phyloP scores from a whole-genome alignment of 1,140 invertebrate genomes.

The Rhynchophorus ferrugineus region DNA sequence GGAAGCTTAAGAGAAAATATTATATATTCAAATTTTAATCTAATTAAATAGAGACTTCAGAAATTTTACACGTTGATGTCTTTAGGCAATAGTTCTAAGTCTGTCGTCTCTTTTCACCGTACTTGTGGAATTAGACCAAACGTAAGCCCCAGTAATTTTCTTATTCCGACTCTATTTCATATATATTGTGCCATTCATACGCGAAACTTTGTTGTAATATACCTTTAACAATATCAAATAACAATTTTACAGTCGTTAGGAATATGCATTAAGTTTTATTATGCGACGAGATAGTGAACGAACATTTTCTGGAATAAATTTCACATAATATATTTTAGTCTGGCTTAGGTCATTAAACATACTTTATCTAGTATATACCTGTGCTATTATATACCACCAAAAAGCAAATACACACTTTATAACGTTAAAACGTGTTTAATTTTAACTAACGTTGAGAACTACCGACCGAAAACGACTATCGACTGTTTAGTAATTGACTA shows the following conservation, averaged over 20 bases:
- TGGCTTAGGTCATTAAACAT: too few relatives aligned
- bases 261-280: constrained; percentile 16
- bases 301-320: constrained; percentile 10
- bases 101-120: constrained; percentile 6
- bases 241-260: constrained; percentile 15
- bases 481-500: too few relatives aligned
- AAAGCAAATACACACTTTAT: too few relatives aligned
- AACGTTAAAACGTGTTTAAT: too few relatives aligned
- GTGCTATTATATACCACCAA: too few relatives aligned
- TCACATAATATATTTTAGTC: constrained; percentile 8
- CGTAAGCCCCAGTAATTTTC: constrained; percentile 6
- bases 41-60: constrained; percentile 17
- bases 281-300: constrained; percentile 6
- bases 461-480: too few relatives aligned
- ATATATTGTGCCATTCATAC: constrained; percentile 11
- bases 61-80: constrained; percentile 12
- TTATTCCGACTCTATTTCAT: constrained; percentile 3
- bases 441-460: too few relatives aligned
- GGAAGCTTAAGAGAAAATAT: constrained; percentile 12
- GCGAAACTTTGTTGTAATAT: constrained; percentile 10
- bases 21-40: constrained; percentile 15
- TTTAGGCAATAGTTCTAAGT: constrained; percentile 16
- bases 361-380: too few relatives aligned
- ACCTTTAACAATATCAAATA: constrained; percentile 19
- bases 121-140: constrained; percentile 4